Conservation (phyloP, 2,888 invertebrate species). For the Leucophenga montana region DNA sequence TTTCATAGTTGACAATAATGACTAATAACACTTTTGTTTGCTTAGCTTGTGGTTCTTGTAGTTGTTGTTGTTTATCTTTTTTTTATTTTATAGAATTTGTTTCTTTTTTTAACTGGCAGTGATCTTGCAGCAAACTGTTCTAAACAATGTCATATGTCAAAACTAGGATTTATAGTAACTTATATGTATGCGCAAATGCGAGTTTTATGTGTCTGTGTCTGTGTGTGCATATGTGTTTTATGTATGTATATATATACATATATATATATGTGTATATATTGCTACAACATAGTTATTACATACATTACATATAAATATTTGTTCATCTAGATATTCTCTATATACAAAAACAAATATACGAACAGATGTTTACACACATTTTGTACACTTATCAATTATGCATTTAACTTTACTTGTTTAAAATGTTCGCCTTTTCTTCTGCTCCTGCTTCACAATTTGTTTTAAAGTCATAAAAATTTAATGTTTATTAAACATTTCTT, state of each 20-base stretch:
- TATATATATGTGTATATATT: not conserved
- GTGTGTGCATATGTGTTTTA: no score
- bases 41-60: slow-evolving; percentile 40
- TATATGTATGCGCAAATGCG: no score
- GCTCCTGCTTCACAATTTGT: no score
- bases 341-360: no score
- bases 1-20: no score
- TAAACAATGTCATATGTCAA: slow-evolving; percentile 9
- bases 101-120: slow-evolving; percentile 54
- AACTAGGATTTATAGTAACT: not conserved
- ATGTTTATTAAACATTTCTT: not conserved
- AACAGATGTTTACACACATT: not conserved
- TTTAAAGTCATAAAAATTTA: not conserved
- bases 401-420: not conserved
- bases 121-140: slow-evolving; percentile 59
- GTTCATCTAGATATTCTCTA: not conserved
- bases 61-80: slow-evolving; percentile 31
- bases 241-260: no score
- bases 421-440: no score
- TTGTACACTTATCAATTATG: not conserved
- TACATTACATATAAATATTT: not conserved
- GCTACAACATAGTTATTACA: not conserved
- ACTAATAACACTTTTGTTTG: not conserved
- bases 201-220: not conserved
- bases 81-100: slow-evolving; percentile 31